phyloP scores from a whole-genome alignment of 1,140 invertebrate genomes.

The Steinernema khuongi region DNA sequence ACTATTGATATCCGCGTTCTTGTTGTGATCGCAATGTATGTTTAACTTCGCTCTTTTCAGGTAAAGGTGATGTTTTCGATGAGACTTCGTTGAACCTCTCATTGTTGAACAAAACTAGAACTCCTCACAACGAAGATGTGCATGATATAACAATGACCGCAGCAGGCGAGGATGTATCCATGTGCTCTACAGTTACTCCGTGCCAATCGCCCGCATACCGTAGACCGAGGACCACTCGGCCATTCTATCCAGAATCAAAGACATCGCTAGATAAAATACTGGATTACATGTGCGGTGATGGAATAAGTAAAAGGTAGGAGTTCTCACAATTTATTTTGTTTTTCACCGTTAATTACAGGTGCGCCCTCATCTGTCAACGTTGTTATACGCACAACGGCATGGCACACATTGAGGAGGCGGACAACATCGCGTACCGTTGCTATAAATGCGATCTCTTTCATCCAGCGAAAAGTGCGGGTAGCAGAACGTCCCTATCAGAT shows the following conservation, averaged over 20 bases:
- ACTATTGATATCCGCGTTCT: too few relatives aligned
- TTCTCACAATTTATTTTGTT: background rate
- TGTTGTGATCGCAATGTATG: background rate
- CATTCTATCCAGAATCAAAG: conserved; percentile 3
- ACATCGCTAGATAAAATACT: background rate
- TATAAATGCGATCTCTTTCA: background rate
- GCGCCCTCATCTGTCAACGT: background rate
- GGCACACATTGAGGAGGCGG: background rate
- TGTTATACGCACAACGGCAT: background rate
- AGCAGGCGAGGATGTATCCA: too few relatives aligned
- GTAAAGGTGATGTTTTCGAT: background rate
- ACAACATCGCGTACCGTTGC: background rate
- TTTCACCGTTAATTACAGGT: background rate
- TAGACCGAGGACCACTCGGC: background rate
- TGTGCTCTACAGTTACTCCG: background rate
- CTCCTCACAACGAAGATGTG: background rate
- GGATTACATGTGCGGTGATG: conserved; percentile 7
- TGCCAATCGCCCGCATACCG: background rate
- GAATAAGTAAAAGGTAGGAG: background rate
- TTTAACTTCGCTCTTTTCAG: background rate
- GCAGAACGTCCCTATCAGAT: too few relatives aligned
- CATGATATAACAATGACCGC: background rate
- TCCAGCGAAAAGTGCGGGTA: background rate
- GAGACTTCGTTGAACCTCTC: background rate
- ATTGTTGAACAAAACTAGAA: background rate